Conservation (phyloP, 2,797 vertebrate genomes). For the Trematomus bernacchii region DNA sequence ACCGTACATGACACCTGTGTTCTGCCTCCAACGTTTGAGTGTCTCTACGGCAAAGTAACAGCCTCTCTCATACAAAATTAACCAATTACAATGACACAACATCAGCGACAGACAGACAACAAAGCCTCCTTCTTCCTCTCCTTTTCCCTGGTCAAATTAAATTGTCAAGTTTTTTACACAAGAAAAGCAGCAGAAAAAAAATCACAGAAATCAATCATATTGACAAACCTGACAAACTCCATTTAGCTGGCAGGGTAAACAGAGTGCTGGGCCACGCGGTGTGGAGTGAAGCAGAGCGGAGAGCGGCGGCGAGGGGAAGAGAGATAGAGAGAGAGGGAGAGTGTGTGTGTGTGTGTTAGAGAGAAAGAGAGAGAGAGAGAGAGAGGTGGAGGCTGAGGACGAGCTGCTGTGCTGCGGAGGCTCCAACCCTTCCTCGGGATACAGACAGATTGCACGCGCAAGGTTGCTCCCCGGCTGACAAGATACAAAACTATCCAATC, state of each 20-base stretch:
- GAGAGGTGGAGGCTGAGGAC: constrained; percentile 71
- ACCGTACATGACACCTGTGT: constrained; percentile 37
- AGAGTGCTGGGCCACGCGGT: constrained; percentile 90
- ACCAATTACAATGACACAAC: constrained; percentile 75
- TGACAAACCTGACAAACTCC: constrained; percentile 99
- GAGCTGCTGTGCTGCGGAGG: constrained; percentile 86
- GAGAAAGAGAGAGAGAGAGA: constrained; percentile 47
- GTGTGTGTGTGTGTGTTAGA: constrained; percentile 54
- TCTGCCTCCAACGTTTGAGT: constrained; percentile 19
- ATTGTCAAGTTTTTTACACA: constrained; percentile 81
- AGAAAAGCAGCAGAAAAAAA: constrained; percentile 75
- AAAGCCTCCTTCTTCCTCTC: constrained; percentile 50
- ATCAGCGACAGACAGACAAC: constrained; percentile 72
- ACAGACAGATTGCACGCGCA: constrained; percentile 93
- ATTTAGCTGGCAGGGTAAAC: constrained; percentile 96
- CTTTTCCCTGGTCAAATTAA: constrained; percentile 81
- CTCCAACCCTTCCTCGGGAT: constrained; percentile 91
- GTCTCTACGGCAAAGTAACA: constrained; percentile 51
- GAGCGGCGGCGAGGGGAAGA: constrained; percentile 67
- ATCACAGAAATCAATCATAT: constrained; percentile 91
- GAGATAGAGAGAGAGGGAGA: constrained; percentile 70
- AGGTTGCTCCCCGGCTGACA: constrained; percentile 94
- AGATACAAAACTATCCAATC: constrained; percentile 96
- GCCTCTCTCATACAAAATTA: constrained; percentile 62
- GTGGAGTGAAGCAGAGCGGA: constrained; percentile 85